These are phyloP conservation scores for Glyphotaelius pellucidus DNA, from an alignment of 2,888 invertebrate species.

Conservation along the genomic window DNA sequence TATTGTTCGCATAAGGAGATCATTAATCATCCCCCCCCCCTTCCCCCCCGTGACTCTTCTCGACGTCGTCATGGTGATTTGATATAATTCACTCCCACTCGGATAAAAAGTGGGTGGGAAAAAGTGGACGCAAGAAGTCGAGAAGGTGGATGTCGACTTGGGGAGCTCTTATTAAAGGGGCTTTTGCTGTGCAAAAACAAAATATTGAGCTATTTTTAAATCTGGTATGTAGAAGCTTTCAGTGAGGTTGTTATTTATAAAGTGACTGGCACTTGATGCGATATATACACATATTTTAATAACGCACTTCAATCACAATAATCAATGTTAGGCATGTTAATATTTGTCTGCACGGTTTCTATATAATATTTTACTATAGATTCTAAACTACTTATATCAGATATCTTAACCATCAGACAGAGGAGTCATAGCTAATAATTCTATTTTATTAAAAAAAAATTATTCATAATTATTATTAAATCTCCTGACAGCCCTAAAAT, in stretches of 20 bases:
- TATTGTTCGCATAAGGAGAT: neutral
- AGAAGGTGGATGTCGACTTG: neutral
- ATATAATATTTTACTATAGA: too few relatives aligned
- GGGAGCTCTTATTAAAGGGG: neutral
- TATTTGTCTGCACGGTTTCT: too few relatives aligned
- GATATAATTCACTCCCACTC: neutral
- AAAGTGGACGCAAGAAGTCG: neutral
- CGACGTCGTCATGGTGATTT: neutral
- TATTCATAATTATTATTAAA: too few relatives aligned
- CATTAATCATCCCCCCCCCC: neutral
- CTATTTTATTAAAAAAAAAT: too few relatives aligned
- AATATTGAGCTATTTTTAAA: neutral
- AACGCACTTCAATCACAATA: too few relatives aligned
- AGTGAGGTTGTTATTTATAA: neutral
- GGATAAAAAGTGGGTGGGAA: neutral
- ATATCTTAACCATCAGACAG: too few relatives aligned
- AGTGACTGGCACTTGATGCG: neutral
- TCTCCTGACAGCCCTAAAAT: too few relatives aligned
- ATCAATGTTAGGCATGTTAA: too few relatives aligned
- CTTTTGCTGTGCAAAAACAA: neutral
- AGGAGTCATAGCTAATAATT: too few relatives aligned
- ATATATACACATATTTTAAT: neutral
- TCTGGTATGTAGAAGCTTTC: neutral
- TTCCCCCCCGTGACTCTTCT: neutral
- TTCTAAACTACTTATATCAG: too few relatives aligned